Evolutionary conservation across 2,888 invertebrate genomes (phyloP), one percentile per base, ranked within the genome.

Genomic region (Saturnia japonica): DNA sequence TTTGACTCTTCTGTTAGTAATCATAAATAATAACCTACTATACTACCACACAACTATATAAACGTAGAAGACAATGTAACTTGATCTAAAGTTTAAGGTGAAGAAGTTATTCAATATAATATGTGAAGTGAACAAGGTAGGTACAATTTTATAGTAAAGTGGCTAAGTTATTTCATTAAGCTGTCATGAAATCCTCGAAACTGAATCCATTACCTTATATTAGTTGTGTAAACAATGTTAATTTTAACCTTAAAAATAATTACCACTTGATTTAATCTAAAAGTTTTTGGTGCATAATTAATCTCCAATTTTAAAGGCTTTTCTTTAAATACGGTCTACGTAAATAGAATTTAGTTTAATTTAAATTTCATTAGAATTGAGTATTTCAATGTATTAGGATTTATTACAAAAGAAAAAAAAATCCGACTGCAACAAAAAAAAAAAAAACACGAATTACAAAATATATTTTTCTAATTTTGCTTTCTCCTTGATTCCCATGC

Each of bases 101-200:
- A 64, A 64, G 34, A 40, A 64, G 40, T 40, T 64, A 40, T n/a
- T 34, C n/a, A 64, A n/a, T 64, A 34, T 64, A n/a, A n/a, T n/a
- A 34, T 34, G 62, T 62, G 22, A 12, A 22, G 54, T 22, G 22
- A 34, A 34, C 28, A 34, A 62, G 62, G 2, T 16, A 62, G 62
- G 2, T 16, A 34, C 34, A 62, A 62, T 62, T 62, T 34, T 34
- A 62, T 22, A 28, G 6, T 28, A 34, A 64, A 64, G 64, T n/a
- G 40, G n/a, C 40, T 8, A 64, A 64, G 40, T 64, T 64, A 64
- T 64, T 64, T 40, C 34, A 64, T 64, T 64, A 64, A 40, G 11
- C 64, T 64, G 40, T 40, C 11, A 40, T 9, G 2, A 40, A 64
- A 14, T 40, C 40, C 64, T 19, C n/a, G 34, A 64, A 64, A 64